Conservation (phyloP, 2,797 vertebrate species). For the Discoglossus pictus region DNA sequence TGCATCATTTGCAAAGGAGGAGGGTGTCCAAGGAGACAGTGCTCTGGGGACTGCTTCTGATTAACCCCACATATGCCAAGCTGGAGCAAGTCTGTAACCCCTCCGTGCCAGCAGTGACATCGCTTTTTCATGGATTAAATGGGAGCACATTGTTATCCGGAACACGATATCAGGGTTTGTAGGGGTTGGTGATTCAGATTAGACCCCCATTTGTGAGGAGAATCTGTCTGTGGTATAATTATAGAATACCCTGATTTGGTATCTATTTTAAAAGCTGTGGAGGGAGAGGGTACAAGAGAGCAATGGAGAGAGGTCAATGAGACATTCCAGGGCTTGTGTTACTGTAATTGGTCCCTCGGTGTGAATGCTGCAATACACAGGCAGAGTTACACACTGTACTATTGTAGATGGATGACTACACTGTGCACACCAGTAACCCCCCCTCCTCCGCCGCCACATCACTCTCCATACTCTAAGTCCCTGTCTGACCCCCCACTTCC, state of each 20-base stretch:
- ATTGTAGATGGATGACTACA: neutral
- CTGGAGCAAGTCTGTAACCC: conserved; percentile 11
- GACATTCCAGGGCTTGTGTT: neutral
- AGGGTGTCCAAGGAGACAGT: conserved; percentile 40
- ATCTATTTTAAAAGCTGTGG: conserved; percentile 7
- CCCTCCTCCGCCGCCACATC: neutral
- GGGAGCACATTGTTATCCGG: too few relatives aligned
- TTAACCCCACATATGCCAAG: conserved; percentile 29
- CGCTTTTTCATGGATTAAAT: too few relatives aligned
- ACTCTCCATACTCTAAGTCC: conserved; percentile 20
- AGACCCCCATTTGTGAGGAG: too few relatives aligned
- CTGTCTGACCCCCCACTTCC: conserved; percentile 41
- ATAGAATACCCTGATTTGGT: too few relatives aligned
- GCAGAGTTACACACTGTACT: neutral
- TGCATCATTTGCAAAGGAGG: conserved; percentile 47
- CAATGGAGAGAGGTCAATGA: neutral
- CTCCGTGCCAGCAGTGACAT: conserved; percentile 4
- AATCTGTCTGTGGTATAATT: too few relatives aligned
- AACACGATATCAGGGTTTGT: too few relatives aligned
- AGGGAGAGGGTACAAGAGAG: conserved; percentile 22
- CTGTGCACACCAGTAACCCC: neutral
- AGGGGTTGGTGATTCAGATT: too few relatives aligned
- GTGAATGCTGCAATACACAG: neutral
- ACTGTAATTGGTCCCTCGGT: conserved; percentile 34
- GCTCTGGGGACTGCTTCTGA: conserved; percentile 33